Evolutionary conservation across 2,888 invertebrate species (phyloP), one percentile per base, ranked within the genome.

Genomic region (Pocota personata): DNA sequence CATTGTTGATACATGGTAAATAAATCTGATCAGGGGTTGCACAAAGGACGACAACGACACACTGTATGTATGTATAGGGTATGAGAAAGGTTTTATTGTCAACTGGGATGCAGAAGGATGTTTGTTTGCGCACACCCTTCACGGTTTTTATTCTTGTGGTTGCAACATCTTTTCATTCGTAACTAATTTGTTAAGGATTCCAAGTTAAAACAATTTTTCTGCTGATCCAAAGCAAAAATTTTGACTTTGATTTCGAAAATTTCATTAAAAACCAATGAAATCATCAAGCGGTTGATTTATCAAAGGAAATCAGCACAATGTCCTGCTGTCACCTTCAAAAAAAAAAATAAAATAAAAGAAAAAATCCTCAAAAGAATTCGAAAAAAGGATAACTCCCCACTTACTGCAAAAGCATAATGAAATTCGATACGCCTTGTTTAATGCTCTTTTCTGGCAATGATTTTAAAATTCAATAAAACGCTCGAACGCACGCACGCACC

Each of bases 401-500:
- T 32, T 46, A 46, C 19, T 8, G 60, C n/a, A 64, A 82, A 83
- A 88, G 88, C 84, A 89, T 92, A 92, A 92, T 92, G 92, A 92
- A 93, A 93, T 92, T 91, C 91, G 92, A 93, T 93, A 92, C 90
- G 92, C 92, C 92, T 92, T 91, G 92, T 92, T 92, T 91, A 92
- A 92, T 91, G 92, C 91, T 91, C 92, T 90, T 91, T 91, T 91
- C 90, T 73, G 87, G 82, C 82, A 82, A 87, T 87, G 87, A 87
- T 82, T 87, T 87, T 87, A 87, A 79, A 83, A 87, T 87, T 87
- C 87, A 88, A 88, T 87, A 88, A 88, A 88, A 87, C 88, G 88
- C 88, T 87, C 84, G 86, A 87, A 71, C 79, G 87, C 83, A 82
- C 87, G 73, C 78, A 83, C 80, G 84, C 80, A 86, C 86, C 80